These are phyloP conservation scores for Triops longicaudatus DNA, from an alignment of 1,140 invertebrate species.

Conservation along the genomic window DNA sequence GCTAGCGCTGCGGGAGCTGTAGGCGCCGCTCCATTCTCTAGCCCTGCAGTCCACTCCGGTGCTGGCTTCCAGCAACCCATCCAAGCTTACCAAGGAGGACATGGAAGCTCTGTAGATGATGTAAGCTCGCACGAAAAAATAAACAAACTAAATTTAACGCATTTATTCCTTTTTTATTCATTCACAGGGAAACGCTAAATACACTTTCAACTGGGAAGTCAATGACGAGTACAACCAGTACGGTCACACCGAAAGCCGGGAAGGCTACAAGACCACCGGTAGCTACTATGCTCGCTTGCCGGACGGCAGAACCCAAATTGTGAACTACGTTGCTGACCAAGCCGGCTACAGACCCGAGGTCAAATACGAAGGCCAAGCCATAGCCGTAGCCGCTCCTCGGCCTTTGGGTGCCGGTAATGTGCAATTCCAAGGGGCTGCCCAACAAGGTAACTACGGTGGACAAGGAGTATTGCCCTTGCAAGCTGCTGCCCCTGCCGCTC, in stretches of 20 bases:
- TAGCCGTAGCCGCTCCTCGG: background rate
- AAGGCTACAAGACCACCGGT: conserved; percentile 66
- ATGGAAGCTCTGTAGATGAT: background rate
- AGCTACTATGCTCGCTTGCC: conserved; percentile 75
- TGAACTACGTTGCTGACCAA: conserved; percentile 47
- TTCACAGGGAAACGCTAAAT: conserved; percentile 36
- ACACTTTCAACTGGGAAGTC: conserved; percentile 75
- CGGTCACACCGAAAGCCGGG: conserved; percentile 67
- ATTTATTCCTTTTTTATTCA: background rate
- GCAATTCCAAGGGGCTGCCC: background rate
- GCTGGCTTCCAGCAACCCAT: background rate
- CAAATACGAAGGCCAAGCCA: conserved; percentile 30
- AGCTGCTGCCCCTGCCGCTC: conserved; percentile 36
- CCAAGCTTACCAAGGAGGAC: conserved; percentile 3
- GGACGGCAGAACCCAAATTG: conserved; percentile 74
- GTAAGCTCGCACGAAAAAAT: background rate
- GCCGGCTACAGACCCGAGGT: conserved; percentile 32
- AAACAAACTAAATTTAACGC: background rate
- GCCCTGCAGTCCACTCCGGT: background rate
- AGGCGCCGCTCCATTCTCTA: background rate
- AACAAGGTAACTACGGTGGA: background rate
- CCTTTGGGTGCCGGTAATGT: background rate
- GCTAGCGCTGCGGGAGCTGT: background rate
- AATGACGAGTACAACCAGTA: conserved; percentile 66
- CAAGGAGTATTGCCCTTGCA: background rate